Conservation (phyloP, 2,797 vertebrate species). For the Hirundo rustica region DNA sequence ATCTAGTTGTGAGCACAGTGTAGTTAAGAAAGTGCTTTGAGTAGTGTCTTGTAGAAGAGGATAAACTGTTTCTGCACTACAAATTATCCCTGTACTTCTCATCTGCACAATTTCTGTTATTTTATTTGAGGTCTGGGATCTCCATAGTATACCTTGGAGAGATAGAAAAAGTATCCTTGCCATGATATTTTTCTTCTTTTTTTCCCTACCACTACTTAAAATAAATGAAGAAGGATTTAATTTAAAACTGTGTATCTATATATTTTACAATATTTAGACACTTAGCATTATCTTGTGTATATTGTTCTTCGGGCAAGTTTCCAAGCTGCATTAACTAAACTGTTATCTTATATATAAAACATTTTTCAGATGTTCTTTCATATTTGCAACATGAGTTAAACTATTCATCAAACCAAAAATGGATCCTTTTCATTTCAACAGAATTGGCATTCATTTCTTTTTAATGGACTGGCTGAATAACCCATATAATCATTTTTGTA, state of each 20-base stretch:
- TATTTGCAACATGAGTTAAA: background rate
- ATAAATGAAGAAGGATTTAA: background rate
- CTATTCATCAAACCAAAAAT: background rate
- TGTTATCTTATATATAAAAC: background rate
- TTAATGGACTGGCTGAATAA: background rate
- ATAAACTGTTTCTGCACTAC: background rate
- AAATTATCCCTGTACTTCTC: background rate
- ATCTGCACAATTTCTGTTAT: background rate
- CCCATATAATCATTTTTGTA: background rate
- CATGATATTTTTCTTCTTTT: background rate
- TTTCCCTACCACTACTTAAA: background rate
- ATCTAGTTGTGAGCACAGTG: rapidly evolving
- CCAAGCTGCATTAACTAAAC: background rate
- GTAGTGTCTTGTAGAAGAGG: background rate
- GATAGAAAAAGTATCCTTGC: background rate
- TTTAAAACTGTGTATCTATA: background rate
- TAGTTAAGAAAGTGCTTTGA: background rate
- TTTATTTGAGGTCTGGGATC: background rate
- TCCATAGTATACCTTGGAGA: background rate
- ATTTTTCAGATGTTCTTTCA: background rate
- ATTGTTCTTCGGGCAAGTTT: background rate
- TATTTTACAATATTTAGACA: background rate
- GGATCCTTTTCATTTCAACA: background rate
- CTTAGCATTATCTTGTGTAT: background rate
- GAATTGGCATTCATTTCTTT: background rate